Evolutionary conservation across 2,888 invertebrate species (phyloP).

Genomic region (Pelosia muscerda): DNA sequence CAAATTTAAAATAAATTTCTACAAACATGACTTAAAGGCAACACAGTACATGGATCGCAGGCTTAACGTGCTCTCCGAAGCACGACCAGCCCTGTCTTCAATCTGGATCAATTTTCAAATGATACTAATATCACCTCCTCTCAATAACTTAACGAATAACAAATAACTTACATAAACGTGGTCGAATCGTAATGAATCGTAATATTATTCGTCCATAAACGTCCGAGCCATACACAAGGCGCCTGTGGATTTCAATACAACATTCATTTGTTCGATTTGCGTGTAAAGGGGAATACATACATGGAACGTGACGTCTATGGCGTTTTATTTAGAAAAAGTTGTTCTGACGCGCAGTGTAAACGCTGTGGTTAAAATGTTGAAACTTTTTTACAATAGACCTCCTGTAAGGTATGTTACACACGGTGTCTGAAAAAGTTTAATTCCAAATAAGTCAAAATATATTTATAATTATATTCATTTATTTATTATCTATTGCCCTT

Average conservation of each 20-base stretch:
- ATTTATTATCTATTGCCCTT: too few relatives aligned
- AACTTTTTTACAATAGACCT: background rate
- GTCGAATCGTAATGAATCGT: conserved; percentile 37
- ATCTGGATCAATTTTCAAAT: background rate
- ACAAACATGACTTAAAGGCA: too few relatives aligned
- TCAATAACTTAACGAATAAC: conserved; percentile 2
- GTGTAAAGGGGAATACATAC: conserved; percentile 12
- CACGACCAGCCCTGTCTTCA: too few relatives aligned
- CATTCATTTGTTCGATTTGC: conserved; percentile 36
- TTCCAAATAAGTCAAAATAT: too few relatives aligned
- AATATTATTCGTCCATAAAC: conserved; percentile 33
- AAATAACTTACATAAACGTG: background rate
- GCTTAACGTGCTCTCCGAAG: too few relatives aligned
- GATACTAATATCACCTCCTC: background rate
- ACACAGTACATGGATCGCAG: too few relatives aligned
- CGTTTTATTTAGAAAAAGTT: conserved; percentile 6
- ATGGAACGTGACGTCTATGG: background rate
- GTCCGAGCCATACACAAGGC: conserved; percentile 29
- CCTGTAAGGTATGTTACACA: background rate
- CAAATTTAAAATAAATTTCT: too few relatives aligned
- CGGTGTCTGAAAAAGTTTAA: background rate
- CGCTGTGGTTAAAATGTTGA: background rate
- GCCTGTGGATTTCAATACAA: conserved; percentile 30
- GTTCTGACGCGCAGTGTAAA: background rate
- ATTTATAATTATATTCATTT: too few relatives aligned